Conservation (phyloP, 2,888 invertebrate species). For the Agrochola macilenta region DNA sequence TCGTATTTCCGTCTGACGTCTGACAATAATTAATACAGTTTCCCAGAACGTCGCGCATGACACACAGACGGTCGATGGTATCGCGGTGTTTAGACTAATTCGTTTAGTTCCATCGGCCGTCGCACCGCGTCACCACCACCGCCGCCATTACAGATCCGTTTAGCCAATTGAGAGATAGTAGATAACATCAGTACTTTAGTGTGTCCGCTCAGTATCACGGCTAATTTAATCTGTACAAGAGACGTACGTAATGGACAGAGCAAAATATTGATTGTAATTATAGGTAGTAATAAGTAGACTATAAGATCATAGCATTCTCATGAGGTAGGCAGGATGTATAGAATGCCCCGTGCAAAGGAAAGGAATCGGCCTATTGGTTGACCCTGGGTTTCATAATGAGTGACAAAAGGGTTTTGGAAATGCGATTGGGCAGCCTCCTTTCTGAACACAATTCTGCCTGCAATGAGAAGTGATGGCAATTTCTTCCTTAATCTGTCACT, state of each 20-base stretch:
- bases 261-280: conserved; percentile 22
- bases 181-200: conserved; percentile 64
- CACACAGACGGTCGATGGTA: conserved; percentile 59
- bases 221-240: conserved; percentile 40
- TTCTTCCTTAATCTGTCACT: not conserved
- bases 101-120: conserved; percentile 40
- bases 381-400: no score
- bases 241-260: conserved; percentile 22
- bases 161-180: conserved; percentile 58
- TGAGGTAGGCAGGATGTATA: not conserved
- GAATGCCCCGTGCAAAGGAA: not conserved
- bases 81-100: conserved; percentile 62
- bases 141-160: conserved; percentile 44
- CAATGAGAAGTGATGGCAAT: not conserved
- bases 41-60: conserved; percentile 64
- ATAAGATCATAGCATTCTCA: conserved; percentile 36
- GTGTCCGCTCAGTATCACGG: conserved; percentile 49
- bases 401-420: not conserved
- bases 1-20: conserved; percentile 65
- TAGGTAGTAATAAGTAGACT: not conserved
- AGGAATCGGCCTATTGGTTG: not conserved
- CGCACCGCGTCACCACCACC: conserved; percentile 32
- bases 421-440: not conserved
- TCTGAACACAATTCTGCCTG: not conserved
- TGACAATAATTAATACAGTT: conserved; percentile 62